Evolutionary conservation across 2,888 invertebrate genomes (phyloP).

Genomic region (Candidula unifasciata): DNA sequence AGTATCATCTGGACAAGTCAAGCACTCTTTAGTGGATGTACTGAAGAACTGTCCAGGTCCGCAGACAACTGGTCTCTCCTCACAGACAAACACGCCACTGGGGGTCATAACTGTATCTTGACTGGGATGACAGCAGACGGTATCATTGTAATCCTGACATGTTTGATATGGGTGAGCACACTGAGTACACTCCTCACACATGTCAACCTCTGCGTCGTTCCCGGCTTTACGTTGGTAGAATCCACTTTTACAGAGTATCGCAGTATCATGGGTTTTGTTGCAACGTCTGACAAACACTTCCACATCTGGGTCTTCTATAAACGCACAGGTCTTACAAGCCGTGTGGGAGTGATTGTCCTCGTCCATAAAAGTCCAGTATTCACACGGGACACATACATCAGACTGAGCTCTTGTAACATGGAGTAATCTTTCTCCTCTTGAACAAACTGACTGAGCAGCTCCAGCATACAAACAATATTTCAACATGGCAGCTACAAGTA

Average conservation of each 20-base stretch:
- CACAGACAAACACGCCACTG: neutral
- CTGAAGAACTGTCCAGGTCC: neutral
- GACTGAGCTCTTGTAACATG: neutral
- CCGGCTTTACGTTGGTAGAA: neutral
- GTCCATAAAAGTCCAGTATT: neutral
- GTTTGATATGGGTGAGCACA: neutral
- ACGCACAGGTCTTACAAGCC: neutral
- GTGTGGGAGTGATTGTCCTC: neutral
- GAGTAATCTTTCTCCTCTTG: neutral
- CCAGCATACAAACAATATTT: too few relatives aligned
- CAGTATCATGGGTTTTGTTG: neutral
- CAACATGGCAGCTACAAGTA: too few relatives aligned
- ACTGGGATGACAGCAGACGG: neutral
- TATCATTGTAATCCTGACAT: neutral
- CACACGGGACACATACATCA: neutral
- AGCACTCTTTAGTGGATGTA: neutral
- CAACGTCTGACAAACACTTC: neutral
- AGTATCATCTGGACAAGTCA: neutral
- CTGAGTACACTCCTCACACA: neutral
- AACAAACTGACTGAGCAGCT: neutral
- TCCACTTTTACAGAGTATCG: neutral
- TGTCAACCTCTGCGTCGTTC: neutral
- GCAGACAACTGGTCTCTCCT: neutral
- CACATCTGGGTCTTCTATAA: neutral
- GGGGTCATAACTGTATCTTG: neutral